Base-by-base conservation (phyloP, 1,140 invertebrate genomes). In the Drosophila miranda region DNA sequence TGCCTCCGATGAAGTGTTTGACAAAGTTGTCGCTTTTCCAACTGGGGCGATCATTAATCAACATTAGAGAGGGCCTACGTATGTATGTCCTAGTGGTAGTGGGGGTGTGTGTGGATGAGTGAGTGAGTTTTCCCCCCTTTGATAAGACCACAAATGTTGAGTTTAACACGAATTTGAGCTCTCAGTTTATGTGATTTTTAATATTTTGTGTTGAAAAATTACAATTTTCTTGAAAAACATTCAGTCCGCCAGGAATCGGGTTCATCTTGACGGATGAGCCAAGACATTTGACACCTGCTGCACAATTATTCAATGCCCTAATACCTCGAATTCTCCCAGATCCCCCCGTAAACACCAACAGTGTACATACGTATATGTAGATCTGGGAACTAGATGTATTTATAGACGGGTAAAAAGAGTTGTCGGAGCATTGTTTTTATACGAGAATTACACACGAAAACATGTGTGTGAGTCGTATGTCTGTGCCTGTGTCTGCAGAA, bases 1-100 rank as follows among this genome's bases (percentile, higher is more conserved):
- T 76, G 81, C 62, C 77, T 87, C 81, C 87, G 82, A 87, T 87
- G 82, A 81, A 87, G 82, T 87, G 82, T 76, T 82, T 78, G 82
- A 87, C 82, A 87, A 87, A 87, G 75, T 72, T 87, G 82, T 87
- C 67, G 69, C 64, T 60, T 61, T 53, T 50, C 59, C 56, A 78
- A 55, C 56, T 74, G 60, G 62, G 76, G 49, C 48, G 55, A 62
- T 23, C 83, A 86, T 83, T 86, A 79, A 78, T 78, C 76, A 78
- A 62, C 59, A 54, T 66, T 52, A 26, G 34, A 38, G 34, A 5
- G 34, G 34, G 34, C 8, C 9, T 34, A 23, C 34, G 16, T 9
- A 28, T 28, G 2, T 30, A 3, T 8, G 28, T 58, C 11, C 43
- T 38, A 60, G 13, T 5, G 23, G 23, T 4, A 6, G 23, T 0